Conservation (phyloP, 2,113 vertebrate species). For the Mastomys coucha region DNA sequence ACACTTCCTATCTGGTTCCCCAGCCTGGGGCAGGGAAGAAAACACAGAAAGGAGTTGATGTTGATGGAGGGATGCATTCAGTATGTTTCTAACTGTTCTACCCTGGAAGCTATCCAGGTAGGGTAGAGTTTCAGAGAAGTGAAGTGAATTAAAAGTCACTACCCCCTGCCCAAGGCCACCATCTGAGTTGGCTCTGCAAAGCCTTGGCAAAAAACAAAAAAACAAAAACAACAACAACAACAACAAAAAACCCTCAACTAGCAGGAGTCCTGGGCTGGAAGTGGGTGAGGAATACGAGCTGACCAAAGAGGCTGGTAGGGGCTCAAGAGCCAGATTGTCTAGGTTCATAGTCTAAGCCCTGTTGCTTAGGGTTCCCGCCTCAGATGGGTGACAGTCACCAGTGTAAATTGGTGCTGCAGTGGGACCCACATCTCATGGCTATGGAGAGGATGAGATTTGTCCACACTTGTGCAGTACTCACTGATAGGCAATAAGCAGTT, state of each 20-base stretch:
- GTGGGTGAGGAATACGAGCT: too few relatives aligned
- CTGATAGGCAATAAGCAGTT: not conserved
- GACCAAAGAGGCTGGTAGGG: not conserved
- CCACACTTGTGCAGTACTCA: fast-evolving
- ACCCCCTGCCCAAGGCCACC: not conserved
- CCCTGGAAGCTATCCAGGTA: slow-evolving; percentile 35
- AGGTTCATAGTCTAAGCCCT: not conserved
- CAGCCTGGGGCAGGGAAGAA: not conserved
- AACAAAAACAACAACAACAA: too few relatives aligned
- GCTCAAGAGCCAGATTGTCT: not conserved
- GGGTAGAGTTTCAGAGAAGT: slow-evolving; percentile 29
- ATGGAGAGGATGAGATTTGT: not conserved
- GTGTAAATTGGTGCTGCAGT: not conserved
- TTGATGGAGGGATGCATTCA: not conserved
- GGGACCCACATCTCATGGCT: not conserved
- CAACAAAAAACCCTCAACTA: not conserved
- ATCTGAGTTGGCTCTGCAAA: not conserved
- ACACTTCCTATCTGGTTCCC: not conserved
- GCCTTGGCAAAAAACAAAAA: not conserved
- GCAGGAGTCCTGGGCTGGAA: not conserved
- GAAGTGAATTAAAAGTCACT: slow-evolving; percentile 50
- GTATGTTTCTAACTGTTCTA: not conserved
- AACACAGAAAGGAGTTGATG: not conserved
- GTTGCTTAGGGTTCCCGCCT: not conserved
- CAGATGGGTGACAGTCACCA: not conserved